phyloP scores from a whole-genome alignment of 2,888 invertebrate genomes.

The Megamerina dolium region DNA sequence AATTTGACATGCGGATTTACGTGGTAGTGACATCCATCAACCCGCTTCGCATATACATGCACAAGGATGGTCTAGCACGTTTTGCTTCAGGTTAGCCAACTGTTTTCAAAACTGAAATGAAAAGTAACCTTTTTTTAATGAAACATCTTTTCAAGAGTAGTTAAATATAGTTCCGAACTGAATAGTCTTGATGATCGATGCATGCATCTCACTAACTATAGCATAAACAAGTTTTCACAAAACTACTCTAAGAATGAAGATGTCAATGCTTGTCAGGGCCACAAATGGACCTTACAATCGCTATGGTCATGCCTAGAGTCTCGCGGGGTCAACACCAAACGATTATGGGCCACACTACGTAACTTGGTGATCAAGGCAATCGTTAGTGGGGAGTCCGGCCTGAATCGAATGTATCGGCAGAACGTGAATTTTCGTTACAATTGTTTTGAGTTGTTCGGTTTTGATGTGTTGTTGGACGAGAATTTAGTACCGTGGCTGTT shows the following conservation, averaged over 20 bases:
- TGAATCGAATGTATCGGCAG: slow-evolving; percentile 65
- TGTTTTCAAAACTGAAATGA: not conserved
- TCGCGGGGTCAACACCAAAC: slow-evolving; percentile 68
- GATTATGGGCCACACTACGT: slow-evolving; percentile 77
- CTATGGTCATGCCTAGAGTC: slow-evolving; percentile 59
- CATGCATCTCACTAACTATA: slow-evolving; percentile 90
- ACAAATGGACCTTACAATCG: slow-evolving; percentile 78
- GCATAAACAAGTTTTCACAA: slow-evolving; percentile 81
- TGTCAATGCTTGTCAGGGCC: slow-evolving; percentile 84
- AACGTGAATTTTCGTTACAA: slow-evolving; percentile 76
- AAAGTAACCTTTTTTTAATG: not conserved
- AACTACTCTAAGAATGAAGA: slow-evolving; percentile 86
- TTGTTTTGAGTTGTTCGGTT: slow-evolving; percentile 92
- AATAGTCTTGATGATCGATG: slow-evolving; percentile 76
- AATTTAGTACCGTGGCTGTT: slow-evolving; percentile 90
- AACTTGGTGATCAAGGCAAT: slow-evolving; percentile 92
- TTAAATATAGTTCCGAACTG: slow-evolving; percentile 75
- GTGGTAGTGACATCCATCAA: slow-evolving; percentile 92
- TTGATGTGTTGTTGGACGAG: slow-evolving; percentile 89
- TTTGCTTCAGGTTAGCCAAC: slow-evolving; percentile 78
- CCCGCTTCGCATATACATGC: slow-evolving; percentile 88
- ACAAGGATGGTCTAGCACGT: slow-evolving; percentile 91
- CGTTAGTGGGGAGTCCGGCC: slow-evolving; percentile 76
- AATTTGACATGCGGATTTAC: slow-evolving; percentile 95
- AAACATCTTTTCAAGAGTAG: slow-evolving; percentile 35